These are phyloP conservation scores for Hyposoter dolosus DNA, from an alignment of 2,888 invertebrate species.

Conservation along the genomic window DNA sequence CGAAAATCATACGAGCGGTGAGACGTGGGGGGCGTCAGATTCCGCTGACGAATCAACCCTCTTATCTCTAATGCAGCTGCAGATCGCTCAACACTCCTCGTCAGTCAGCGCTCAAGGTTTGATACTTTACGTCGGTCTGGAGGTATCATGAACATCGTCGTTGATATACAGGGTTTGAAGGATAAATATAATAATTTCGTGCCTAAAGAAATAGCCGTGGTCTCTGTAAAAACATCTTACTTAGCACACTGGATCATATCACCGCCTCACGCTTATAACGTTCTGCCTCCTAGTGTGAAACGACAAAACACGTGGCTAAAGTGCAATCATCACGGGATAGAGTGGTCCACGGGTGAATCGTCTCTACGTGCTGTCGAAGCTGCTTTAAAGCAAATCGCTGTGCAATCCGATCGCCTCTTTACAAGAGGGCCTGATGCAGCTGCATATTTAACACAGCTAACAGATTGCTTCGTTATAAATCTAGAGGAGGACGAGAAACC, in stretches of 20 bases:
- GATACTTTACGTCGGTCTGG: no score
- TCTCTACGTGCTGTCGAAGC: no score
- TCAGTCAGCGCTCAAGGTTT: no score
- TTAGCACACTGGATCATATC: constrained; percentile 19
- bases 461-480: constrained; percentile 46
- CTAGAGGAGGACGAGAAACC: constrained; percentile 32
- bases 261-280: not conserved
- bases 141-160: not conserved
- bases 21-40: not conserved
- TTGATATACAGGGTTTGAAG: not conserved
- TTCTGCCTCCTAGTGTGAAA: constrained; percentile 8
- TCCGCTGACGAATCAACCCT: not conserved
- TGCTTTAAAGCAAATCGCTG: no score
- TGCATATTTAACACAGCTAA: constrained; percentile 12
- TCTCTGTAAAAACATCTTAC: constrained; percentile 10
- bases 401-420: constrained; percentile 61
- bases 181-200: constrained; percentile 10
- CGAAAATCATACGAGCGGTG: not conserved
- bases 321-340: no score
- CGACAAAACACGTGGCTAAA: no score
- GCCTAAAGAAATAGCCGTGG: constrained; percentile 5
- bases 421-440: constrained; percentile 51
- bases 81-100: no score
- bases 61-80: not conserved
- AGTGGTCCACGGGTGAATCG: no score